Conservation (phyloP, 2,113 vertebrate genomes). For the Rutilus rutilus region DNA sequence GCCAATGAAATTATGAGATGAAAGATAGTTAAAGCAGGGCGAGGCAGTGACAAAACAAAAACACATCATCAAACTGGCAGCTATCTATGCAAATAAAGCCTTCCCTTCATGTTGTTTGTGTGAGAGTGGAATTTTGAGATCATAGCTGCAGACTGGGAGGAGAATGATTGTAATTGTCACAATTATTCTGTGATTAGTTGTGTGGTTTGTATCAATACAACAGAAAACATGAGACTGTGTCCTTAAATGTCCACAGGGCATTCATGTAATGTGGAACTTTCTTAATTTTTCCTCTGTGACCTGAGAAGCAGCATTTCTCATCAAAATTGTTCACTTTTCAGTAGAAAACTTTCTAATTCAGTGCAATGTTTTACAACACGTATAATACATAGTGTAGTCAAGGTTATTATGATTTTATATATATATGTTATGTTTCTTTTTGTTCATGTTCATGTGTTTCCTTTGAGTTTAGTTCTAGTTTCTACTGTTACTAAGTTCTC, state of each 20-base stretch:
- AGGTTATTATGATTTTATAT: no score
- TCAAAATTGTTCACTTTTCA: background rate
- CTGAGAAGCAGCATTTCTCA: background rate
- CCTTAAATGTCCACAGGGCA: background rate
- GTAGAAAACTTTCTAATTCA: background rate
- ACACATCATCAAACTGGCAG: background rate
- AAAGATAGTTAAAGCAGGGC: background rate
- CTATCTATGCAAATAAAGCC: background rate
- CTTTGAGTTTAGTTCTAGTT: no score
- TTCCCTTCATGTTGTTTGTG: background rate
- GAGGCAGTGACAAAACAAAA: background rate
- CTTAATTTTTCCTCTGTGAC: background rate
- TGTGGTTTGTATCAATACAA: background rate
- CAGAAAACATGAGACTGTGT: background rate
- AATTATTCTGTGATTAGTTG: background rate
- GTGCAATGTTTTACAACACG: background rate
- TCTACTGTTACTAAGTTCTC: no score
- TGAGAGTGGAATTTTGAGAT: background rate
- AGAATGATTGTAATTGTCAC: background rate
- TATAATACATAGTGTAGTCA: no score
- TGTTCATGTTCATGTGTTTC: no score
- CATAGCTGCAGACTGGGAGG: slow-evolving; percentile 3
- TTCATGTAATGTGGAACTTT: background rate
- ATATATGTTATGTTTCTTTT: no score
- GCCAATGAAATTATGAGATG: background rate